A percentile compares a stretch with the other conserved stretches of the same genome.
Conservation (phyloP, 2,888 invertebrate species). For the Yponomeuta malinellus region DNA sequence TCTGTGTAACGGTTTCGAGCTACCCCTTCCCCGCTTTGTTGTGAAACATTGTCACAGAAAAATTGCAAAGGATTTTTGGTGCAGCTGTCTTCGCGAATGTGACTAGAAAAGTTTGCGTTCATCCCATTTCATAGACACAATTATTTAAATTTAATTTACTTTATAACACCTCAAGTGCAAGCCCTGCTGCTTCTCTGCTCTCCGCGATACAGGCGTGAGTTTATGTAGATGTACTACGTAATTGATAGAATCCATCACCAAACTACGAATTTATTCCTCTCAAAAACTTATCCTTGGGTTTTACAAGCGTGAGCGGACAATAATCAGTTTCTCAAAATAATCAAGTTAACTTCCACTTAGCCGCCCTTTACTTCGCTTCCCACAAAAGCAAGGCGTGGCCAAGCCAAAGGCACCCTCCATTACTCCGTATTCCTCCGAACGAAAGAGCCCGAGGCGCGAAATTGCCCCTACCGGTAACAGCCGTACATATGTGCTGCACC, state of each 20-base stretch:
- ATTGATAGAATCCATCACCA: too few species aligned
- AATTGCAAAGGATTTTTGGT: background rate
- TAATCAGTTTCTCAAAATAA: background rate
- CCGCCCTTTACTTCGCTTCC: constrained; percentile 25
- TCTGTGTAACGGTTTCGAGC: constrained; percentile 59
- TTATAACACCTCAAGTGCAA: too few species aligned
- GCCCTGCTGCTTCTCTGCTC: too few species aligned
- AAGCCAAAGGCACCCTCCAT: constrained; percentile 51
- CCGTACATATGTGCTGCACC: constrained; percentile 50
- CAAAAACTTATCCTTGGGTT: too few species aligned
- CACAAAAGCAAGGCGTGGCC: constrained; percentile 61
- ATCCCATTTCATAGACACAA: background rate
- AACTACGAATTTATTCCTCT: too few species aligned
- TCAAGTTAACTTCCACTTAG: constrained; percentile 18
- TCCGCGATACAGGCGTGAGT: too few species aligned
- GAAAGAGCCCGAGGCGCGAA: constrained; percentile 47
- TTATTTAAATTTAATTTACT: too few species aligned
- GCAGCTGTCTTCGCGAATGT: constrained; percentile 14
- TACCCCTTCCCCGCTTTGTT: constrained; percentile 30
- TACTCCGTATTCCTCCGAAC: constrained; percentile 34
- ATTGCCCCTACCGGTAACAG: constrained; percentile 61
- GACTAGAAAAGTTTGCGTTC: constrained; percentile 16
- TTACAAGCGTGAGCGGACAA: background rate
- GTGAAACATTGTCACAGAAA: constrained; percentile 5
- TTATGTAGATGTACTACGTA: too few species aligned